A percentile compares a stretch with the other conserved stretches of the same genome.
Evolutionary conservation across 1,140 invertebrate genomes (phyloP).

Genomic region (Galendromus occidentalis): DNA sequence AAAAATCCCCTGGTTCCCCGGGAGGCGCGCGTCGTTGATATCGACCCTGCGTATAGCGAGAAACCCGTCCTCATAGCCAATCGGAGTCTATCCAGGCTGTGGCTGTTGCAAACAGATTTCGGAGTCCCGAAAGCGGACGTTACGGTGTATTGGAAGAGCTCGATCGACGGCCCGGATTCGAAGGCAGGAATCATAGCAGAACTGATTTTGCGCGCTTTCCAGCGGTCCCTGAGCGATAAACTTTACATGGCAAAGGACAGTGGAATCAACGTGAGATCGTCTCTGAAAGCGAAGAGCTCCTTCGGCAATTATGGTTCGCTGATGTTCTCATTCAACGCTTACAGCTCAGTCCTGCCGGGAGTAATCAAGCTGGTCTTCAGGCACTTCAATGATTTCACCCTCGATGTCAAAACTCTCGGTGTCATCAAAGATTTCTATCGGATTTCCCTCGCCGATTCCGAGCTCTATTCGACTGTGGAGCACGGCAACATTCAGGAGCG

Average conservation of each 20-base stretch:
- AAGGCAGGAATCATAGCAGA: neutral
- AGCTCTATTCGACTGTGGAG: conserved; percentile 1
- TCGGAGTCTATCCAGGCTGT: neutral
- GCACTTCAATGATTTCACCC: neutral
- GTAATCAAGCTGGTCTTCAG: neutral
- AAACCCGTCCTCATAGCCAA: neutral
- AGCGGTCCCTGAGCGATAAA: neutral
- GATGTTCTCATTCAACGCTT: neutral
- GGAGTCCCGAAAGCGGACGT: conserved; percentile 3
- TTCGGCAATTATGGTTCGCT: conserved; percentile 4
- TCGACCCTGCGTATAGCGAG: neutral
- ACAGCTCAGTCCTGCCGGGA: neutral
- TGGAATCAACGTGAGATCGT: neutral
- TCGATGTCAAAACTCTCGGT: neutral
- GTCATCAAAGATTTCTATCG: neutral
- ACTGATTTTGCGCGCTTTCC: neutral
- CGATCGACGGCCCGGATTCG: neutral
- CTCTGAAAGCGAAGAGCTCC: neutral
- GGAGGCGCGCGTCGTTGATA: neutral
- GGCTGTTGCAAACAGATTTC: conserved; percentile 5
- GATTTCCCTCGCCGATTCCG: neutral
- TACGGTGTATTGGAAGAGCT: neutral
- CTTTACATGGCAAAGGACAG: conserved; percentile 3
- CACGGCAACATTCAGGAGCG: conserved; percentile 5
- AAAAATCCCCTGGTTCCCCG: neutral